These are phyloP conservation scores for Hypocryptadius cinnamomeus DNA, from an alignment of 2,113 vertebrate species.

Conservation along the genomic window DNA sequence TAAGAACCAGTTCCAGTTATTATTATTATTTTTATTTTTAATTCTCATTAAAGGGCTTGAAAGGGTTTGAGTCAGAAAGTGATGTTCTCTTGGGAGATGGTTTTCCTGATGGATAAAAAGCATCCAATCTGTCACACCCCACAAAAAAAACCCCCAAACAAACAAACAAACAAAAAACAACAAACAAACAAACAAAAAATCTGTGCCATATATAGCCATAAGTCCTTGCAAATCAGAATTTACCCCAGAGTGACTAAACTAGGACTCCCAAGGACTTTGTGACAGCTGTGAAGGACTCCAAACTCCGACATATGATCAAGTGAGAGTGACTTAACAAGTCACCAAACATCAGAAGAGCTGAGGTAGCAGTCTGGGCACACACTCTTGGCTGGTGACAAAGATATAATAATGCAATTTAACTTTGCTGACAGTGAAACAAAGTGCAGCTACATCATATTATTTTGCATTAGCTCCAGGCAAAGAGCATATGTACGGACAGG, in stretches of 20 bases:
- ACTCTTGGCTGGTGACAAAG: constrained; percentile 8
- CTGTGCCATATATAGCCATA: not conserved
- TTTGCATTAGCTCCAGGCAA: constrained; percentile 39
- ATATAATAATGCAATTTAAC: constrained; percentile 53
- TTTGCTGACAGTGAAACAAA: constrained; percentile 49
- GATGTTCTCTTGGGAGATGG: not conserved
- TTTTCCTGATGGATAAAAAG: not conserved
- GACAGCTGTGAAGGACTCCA: constrained; percentile 33
- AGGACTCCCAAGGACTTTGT: constrained; percentile 12
- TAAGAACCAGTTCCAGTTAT: not conserved
- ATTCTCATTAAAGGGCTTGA: not conserved
- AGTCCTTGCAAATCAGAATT: not conserved
- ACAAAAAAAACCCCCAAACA: no score
- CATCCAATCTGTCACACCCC: not conserved
- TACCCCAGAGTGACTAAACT: not conserved
- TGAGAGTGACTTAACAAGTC: not conserved
- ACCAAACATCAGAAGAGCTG: constrained; percentile 41
- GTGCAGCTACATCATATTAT: constrained; percentile 20
- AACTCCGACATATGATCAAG: constrained; percentile 8
- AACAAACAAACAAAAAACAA: no score
- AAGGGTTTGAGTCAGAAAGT: not conserved
- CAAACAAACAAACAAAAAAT: no score
- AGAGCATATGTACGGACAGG: not conserved
- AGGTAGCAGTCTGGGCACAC: constrained; percentile 33
- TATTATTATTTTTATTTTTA: not conserved